Base-by-base conservation (phyloP, 2,888 invertebrate species). In the Agriopis aurantiaria region DNA sequence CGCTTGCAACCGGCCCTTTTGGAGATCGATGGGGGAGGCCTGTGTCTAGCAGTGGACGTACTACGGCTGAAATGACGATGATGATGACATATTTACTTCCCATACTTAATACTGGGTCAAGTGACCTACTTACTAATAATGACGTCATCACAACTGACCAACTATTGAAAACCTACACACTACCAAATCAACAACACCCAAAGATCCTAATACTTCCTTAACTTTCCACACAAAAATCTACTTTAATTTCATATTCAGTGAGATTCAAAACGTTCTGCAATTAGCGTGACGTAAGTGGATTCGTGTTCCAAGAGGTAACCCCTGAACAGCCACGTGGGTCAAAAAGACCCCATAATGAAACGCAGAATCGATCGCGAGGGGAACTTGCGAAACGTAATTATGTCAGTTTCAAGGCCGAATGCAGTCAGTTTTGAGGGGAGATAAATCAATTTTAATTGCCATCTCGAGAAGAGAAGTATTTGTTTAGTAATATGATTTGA, bases 371-470 rank as follows among this genome's bases (percentile, higher is more conserved):
- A 92, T 91, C 83, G 86, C 63, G 66, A 77, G 76, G 87, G 88
- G 88, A 82, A 80, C 78, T 68, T 86, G 61, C 33, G 40, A 62
- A 71, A 89, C 88, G 85, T 88, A 89, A 92, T 92, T 90, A 90
- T 87, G 88, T 85, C 88, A 84, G 83, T 73, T 86, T 90, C 93
- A 93, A 93, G 93, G 93, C 91, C 92, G 81, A 70, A 70, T 78
- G 83, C 75, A 77, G 68, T 66, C 75, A 23, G 49, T 67, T 61
- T 64, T 56, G 65, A 71, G 67, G 75, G 71, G 66, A 58, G 63
- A 51, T 68, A 61, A 71, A 72, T 43, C 61, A 9, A 58, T 57
- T 72, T 65, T 71, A 68, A 72, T 74, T 71, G 67, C 65, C 63
- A 52, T 74, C 71, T 72, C 61, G 71, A 60, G 71, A 57, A 65